Percentiles rank a stretch among this genome's conserved stretches.
Evolutionary conservation across 1,140 invertebrate species (phyloP).

Genomic region (Platorchestia sp.): DNA sequence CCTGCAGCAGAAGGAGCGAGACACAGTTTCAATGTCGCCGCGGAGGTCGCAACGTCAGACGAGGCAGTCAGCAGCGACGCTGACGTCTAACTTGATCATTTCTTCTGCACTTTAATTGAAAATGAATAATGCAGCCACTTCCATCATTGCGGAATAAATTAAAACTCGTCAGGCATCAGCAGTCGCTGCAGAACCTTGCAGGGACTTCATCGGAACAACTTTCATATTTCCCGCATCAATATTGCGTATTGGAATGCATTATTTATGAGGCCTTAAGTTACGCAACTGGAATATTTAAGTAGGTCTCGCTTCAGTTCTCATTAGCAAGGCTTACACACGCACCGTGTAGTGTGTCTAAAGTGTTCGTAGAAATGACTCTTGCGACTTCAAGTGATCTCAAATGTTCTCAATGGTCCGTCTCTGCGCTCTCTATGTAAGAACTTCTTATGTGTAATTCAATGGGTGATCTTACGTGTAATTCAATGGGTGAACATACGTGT

Average conservation of each 20-base stretch:
- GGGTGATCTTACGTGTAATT: no score
- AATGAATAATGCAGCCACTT: not conserved
- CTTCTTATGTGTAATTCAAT: no score
- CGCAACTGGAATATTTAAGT: not conserved
- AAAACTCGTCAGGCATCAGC: not conserved
- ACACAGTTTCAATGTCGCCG: no score
- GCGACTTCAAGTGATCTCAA: not conserved
- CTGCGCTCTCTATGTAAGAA: no score
- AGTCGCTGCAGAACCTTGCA: not conserved
- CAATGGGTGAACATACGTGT: no score
- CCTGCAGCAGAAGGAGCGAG: no score
- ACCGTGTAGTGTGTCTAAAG: not conserved
- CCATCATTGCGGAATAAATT: not conserved
- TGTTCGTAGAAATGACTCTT: not conserved
- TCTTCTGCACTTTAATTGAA: not conserved
- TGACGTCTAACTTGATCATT: not conserved
- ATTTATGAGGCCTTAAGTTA: not conserved
- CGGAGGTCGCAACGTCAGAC: no score
- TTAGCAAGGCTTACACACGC: not conserved
- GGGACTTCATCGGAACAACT: not conserved
- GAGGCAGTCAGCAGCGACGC: no score
- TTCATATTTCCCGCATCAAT: not conserved
- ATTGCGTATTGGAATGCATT: not conserved
- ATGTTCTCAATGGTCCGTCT: no score
- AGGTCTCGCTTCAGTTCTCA: not conserved